A percentile compares a stretch with the other conserved stretches of the same genome.
Conservation (phyloP, 2,797 vertebrate species). For the Rhinichthys osculus region DNA sequence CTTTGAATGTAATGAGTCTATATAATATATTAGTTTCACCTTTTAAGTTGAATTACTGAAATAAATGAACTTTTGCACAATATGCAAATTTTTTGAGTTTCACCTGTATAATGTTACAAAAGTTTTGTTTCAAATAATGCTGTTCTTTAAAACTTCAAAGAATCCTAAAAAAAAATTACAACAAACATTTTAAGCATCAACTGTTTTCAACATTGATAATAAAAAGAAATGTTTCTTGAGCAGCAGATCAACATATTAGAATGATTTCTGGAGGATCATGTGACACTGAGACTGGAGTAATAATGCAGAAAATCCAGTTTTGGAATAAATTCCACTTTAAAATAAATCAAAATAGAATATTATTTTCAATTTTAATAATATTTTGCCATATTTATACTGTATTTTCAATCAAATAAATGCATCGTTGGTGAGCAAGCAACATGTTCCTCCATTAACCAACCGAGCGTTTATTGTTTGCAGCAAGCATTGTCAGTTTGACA, state of each 20-base stretch:
- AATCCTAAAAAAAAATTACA: neutral
- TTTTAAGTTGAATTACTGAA: too few relatives aligned
- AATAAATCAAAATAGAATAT: neutral
- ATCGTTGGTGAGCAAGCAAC: neutral
- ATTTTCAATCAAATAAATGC: neutral
- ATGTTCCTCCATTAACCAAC: neutral
- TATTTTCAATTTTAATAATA: neutral
- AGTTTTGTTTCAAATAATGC: neutral
- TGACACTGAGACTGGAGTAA: neutral
- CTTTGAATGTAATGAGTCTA: too few relatives aligned
- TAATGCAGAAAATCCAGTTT: neutral
- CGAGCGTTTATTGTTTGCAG: neutral
- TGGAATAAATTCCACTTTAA: neutral
- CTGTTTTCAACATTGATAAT: neutral
- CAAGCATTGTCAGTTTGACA: slow-evolving; percentile 10
- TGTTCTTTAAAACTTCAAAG: neutral
- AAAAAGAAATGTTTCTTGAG: neutral
- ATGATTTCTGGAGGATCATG: neutral
- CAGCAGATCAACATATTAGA: neutral
- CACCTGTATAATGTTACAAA: neutral
- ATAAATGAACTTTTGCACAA: too few relatives aligned
- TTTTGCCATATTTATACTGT: neutral
- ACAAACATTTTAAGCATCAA: neutral
- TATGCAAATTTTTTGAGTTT: too few relatives aligned
- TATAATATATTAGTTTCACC: too few relatives aligned